These are phyloP conservation scores for Helogale parvula DNA, from an alignment of 2,113 vertebrate genomes.

Conservation along the genomic window DNA sequence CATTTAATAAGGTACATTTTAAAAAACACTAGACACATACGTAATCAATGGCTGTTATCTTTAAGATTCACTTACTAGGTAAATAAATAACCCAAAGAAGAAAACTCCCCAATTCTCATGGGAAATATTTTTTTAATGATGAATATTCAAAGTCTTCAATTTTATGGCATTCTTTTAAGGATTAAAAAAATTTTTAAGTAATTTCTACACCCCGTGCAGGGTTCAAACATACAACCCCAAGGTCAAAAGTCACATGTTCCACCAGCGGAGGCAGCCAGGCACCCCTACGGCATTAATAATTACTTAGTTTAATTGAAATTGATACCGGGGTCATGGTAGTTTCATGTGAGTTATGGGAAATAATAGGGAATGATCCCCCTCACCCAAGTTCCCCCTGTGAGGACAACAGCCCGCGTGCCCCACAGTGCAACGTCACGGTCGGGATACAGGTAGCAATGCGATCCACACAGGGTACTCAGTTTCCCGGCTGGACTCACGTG, in stretches of 20 bases:
- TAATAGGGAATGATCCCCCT: neutral
- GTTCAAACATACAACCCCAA: too few relatives aligned
- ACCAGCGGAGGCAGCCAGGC: too few relatives aligned
- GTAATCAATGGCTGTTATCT: neutral
- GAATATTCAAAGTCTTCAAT: neutral
- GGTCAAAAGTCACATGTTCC: too few relatives aligned
- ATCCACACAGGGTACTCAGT: too few relatives aligned
- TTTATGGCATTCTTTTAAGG: too few relatives aligned
- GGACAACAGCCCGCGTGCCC: neutral
- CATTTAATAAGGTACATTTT: too few relatives aligned
- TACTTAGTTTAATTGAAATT: neutral
- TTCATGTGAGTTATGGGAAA: neutral
- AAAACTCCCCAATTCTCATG: neutral
- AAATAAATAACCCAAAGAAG: neutral
- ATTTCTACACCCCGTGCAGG: too few relatives aligned
- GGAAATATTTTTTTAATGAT: neutral
- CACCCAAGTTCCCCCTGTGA: neutral
- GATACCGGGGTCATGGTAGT: neutral
- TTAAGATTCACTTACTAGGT: neutral
- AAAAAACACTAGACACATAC: neutral
- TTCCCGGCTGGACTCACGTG: too few relatives aligned
- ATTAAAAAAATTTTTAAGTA: too few relatives aligned
- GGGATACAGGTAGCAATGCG: accelerated
- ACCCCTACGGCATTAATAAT: neutral
- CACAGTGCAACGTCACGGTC: accelerated